Evolutionary conservation across 2,797 vertebrate species (phyloP), one percentile per base, ranked within the genome.

Genomic region (Neostethus bicornis): DNA sequence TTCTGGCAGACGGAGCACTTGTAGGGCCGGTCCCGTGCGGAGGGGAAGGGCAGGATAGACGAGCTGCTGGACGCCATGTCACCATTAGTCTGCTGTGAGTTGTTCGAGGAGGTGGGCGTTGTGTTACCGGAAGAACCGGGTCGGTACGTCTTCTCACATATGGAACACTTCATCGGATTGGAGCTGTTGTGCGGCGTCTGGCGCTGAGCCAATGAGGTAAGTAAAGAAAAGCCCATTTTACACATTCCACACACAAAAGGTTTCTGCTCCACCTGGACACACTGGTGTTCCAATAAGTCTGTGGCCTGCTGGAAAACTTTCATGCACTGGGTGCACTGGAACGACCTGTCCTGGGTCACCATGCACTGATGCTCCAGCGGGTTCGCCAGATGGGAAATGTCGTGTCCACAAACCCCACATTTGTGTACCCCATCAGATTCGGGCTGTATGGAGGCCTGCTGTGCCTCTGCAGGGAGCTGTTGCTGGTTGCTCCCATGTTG

Each of bases 251-350:
- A 99, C 24, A 99, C 96, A 1, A 99, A 99, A 2, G 97, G 97
- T 83, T 99, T 99, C 90, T 99, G 96, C 76, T 99, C 97, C 37
- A 95, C 95, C 85, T 99, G 96, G 53, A 96, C 93, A 7, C 97
- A 99, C 91, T 98, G 97, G 81, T 98, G 96, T 54, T 98, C 96
- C 1, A 99, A 89, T 23, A 99, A 87, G 61, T 99, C 96, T 0
- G 96, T 98, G 10, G 97, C 96, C 86, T 99, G 97, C 76, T 98
- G 96, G 80, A 99, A 99, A 72, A 98, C 95, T 92, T 98, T 98
- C 85, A 98, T 90, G 79, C 97, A 99, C 91, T 98, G 97, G 0
- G 97, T 97, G 82, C 97, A 99, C 87, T 99, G 97, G 82, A 98
- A 99, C 0, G 96, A 98, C 49, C 97, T 91, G 83, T 98, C 96